Base-by-base conservation (phyloP, 2,113 vertebrate species). In the Epinephelus lanceolatus region DNA sequence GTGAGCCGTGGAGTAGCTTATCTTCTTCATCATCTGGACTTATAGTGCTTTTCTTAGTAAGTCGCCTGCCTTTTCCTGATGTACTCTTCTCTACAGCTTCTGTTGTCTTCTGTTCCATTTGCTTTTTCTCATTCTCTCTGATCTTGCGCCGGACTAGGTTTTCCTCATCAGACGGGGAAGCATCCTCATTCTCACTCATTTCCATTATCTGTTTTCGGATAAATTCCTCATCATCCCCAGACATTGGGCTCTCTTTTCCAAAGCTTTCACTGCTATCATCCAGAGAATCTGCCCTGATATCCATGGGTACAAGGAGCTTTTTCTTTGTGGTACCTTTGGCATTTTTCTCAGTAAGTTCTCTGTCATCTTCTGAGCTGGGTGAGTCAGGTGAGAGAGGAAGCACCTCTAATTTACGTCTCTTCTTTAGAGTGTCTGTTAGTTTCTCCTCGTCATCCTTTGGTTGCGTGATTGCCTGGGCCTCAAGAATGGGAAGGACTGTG, bases 101-200 rank as follows among this genome's bases (percentile, higher is more conserved):
- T 13, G 85, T 52, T 71, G 96, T 96, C 62, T 96, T 96, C 77
- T 95, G 94, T 74, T 96, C 95, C 74, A 67, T 93, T 78, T 95
- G 93, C 80, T 90, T 94, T 71, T 93, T 95, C 66, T 94, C 93
- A 12, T 95, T 93, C 83, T 96, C 97, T 90, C 95, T 96, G 80
- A 97, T 96, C 76, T 98, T 97, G 71, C 55, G 79, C n/a, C 86
- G 85, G 13, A 91, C 75, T 2, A 90, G 21, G 40, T 97, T 97
- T 68, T 98, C 97, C 56, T 98, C 98, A 89, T 98, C 97, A 61
- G 97, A 98, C 45, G 95, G 97, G 2, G 97, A 99, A 55, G 96
- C 97, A 61, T 98, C 97, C 91, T 98, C 98, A 87, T 98, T 97
- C n/a, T 97, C 97, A 85, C 97, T 99, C 97, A 99, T 98, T 89